These are phyloP conservation scores for Cyclophora albipunctata DNA, from an alignment of 2,888 invertebrate genomes.

Conservation along the genomic window DNA sequence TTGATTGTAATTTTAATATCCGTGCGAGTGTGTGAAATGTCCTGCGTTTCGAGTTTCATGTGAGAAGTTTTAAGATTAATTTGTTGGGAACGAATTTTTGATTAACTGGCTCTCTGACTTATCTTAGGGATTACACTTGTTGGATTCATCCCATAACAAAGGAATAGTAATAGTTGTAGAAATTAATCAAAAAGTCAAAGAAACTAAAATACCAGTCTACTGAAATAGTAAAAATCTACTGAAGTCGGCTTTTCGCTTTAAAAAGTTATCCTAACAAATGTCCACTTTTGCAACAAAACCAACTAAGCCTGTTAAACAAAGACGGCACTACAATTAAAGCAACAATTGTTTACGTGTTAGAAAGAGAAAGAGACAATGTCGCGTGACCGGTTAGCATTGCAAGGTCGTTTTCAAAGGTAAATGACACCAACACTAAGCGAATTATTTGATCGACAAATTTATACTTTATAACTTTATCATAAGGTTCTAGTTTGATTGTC, in stretches of 20 bases:
- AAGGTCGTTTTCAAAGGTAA: constrained; percentile 69
- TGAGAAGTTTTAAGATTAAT: too few relatives aligned
- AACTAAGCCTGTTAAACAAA: constrained; percentile 20
- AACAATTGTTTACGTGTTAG: constrained; percentile 19
- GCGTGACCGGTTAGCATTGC: constrained; percentile 72
- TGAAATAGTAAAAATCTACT: too few relatives aligned
- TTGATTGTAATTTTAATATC: constrained; percentile 34
- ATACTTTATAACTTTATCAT: constrained; percentile 3
- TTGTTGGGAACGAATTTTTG: too few relatives aligned
- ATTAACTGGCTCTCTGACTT: too few relatives aligned
- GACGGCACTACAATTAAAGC: constrained; percentile 23
- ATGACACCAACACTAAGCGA: constrained; percentile 41
- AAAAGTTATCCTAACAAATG: constrained; percentile 7
- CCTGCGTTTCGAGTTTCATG: background rate
- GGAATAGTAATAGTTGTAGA: too few relatives aligned
- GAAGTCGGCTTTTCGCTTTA: too few relatives aligned
- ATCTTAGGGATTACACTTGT: too few relatives aligned
- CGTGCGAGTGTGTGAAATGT: constrained; percentile 33
- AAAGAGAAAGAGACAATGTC: constrained; percentile 40
- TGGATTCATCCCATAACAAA: too few relatives aligned
- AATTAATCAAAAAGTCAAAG: too few relatives aligned
- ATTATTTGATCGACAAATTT: constrained; percentile 6
- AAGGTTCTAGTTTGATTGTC: constrained; percentile 16
- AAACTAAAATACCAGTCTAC: too few relatives aligned
- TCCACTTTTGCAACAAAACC: constrained; percentile 35